Base-by-base conservation (phyloP, 2,113 vertebrate genomes). In the Calyptommatus sinebrachiatus region DNA sequence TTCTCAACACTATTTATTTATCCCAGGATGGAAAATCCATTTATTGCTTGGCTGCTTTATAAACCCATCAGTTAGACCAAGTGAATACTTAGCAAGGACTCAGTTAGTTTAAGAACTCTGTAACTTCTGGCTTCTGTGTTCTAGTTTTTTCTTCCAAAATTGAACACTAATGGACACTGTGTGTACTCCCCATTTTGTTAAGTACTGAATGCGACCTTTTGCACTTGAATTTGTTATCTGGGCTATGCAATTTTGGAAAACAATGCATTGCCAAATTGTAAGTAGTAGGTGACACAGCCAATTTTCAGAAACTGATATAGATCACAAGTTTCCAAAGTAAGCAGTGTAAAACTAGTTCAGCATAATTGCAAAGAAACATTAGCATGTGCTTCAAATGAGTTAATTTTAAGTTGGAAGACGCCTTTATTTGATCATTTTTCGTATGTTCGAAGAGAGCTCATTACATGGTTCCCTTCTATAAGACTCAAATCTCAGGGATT, bases 211-310 rank as follows among this genome's bases (percentile, higher is more conserved):
- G 26, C 8, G 0, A 10, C 9, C 57, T 3, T 69, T 80, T 81
- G 7, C 46, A 22, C 26, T 12, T 28, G 21, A 9, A 48, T 81
- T 69, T 76, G 11, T 76, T 22, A 81, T 45, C 11, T n/a, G 20
- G 29, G n/a, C 66, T 16, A 26, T 73, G 16, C 31, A 61, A 29
- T 53, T 77, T 20, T 87, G 76, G 53, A 82, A 61, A 85, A 60
- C 29, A 9, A 0, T 60, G 8, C 83, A 81, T 86, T 89, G 71
- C 46, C 63, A 12, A 76, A 71, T 28, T 21, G 7, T 71, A 75
- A 77, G 46, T 75, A 66, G 62, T 79, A 60, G 50, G 66, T 85
- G 62, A n/a, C 61, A 81, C 24, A 50, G 50, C 50, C 9, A 9
- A 50, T 9, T 50, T 50, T 14, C 48, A 50, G 48, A 14, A 50